Conservation (phyloP, 2,888 invertebrate species). For the Belgica antarctica region DNA sequence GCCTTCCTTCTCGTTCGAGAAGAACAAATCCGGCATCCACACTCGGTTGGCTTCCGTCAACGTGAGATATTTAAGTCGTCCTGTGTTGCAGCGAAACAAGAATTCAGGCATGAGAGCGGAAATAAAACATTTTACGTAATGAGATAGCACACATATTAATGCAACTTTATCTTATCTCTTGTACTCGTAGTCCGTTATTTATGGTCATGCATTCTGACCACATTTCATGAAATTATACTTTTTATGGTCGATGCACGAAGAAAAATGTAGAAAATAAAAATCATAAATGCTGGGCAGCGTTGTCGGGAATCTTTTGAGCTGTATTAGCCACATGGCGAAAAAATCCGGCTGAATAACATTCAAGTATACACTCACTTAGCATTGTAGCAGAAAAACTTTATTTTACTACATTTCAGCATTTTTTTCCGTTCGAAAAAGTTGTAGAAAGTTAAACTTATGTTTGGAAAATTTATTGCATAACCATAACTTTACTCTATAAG, state of each 20-base stretch:
- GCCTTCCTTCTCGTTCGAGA: conserved; percentile 96
- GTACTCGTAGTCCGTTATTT: background rate
- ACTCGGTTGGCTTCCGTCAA: conserved; percentile 91
- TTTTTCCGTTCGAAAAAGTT: background rate
- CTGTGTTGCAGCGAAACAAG: conserved; percentile 53
- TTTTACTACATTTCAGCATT: too few relatives aligned
- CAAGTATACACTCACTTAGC: background rate
- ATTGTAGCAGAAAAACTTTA: too few relatives aligned
- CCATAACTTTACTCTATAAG: conserved; percentile 6
- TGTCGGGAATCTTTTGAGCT: background rate
- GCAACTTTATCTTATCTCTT: conserved; percentile 27
- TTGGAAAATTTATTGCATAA: background rate
- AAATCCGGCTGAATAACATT: background rate
- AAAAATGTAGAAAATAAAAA: too few relatives aligned
- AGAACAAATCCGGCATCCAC: conserved; percentile 98
- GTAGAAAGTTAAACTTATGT: background rate
- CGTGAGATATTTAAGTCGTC: conserved; percentile 85
- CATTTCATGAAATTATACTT: conserved; percentile 34
- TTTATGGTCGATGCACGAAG: conserved; percentile 20
- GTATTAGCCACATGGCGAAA: background rate
- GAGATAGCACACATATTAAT: background rate
- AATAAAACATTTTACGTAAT: background rate
- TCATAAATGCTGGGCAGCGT: background rate
- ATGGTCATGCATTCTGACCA: conserved; percentile 13
- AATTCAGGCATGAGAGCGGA: background rate